Evolutionary conservation across 2,888 invertebrate species (phyloP), one percentile per base, ranked within the genome.

Genomic region (Theretra japonica): DNA sequence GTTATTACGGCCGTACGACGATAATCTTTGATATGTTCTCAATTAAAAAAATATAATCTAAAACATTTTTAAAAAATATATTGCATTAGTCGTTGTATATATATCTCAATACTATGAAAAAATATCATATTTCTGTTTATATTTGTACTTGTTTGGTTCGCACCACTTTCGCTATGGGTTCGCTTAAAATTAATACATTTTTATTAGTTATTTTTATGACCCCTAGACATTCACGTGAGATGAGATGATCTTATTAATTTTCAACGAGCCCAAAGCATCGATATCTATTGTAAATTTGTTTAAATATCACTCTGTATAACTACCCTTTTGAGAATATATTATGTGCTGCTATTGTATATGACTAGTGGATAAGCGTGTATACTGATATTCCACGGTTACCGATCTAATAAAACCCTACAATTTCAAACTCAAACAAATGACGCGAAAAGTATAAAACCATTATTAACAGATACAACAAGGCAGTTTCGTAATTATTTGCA

Each of bases 41-140:
- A 83, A 79, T 78, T 77, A 77, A 75, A 80, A 75, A 80, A 88
- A 84, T 85, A 81, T 77, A 82, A 85, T 86, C 87, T 91, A 90
- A 88, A 88, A 86, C 79, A 88, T 48, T n/a, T 33, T 48, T 25
- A 88, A 84, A 83, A 91, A 90, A 92, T 89, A 92, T 91, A 93
- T 92, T 93, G 89, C 90, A 88, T 88, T 87, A 87, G 80, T 92
- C 90, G 90, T 92, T 92, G 92, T 92, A 90, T 87, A 86, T 84
- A 65, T 85, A 85, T 84, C 84, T 80, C 84, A 88, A 88, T 86
- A 86, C 83, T 89, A 88, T 65, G 30, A 80, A 81, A 82, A 81
- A 82, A 85, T 77, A 79, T 74, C 72, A 50, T 48, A 60, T 62
- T 65, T 71, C 65, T 71, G 62, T 71, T 65, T 71, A 71, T 70